Conservation (phyloP, 2,797 vertebrate genomes). For the Esox masquinongy region DNA sequence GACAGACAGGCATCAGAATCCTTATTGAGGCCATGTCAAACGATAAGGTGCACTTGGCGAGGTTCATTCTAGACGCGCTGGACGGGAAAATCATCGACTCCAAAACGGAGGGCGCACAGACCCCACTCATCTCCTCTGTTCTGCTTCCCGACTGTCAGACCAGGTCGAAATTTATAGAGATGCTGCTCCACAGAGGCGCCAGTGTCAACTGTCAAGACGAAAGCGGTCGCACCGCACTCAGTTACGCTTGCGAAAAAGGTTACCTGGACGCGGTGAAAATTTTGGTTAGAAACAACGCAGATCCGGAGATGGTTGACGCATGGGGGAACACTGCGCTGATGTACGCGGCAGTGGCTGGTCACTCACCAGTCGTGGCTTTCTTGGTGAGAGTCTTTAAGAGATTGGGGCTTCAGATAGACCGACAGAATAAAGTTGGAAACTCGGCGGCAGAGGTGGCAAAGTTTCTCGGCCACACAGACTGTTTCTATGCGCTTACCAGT, state of each 20-base stretch:
- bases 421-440: constrained; percentile 73
- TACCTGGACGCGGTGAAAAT: constrained; percentile 69
- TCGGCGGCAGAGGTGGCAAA: constrained; percentile 69
- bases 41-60: constrained; percentile 72
- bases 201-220: constrained; percentile 66
- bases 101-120: constrained; percentile 59
- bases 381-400: constrained; percentile 77
- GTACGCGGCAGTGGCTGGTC: constrained; percentile 67
- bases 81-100: constrained; percentile 72
- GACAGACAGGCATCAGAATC: constrained; percentile 59
- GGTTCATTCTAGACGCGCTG: constrained; percentile 73
- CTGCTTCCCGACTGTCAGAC: constrained; percentile 57
- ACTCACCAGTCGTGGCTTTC: constrained; percentile 66
- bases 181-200: constrained; percentile 70
- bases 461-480: constrained; percentile 70
- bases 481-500: constrained; percentile 60
- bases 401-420: constrained; percentile 71
- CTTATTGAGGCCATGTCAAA: constrained; percentile 75
- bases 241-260: constrained; percentile 72
- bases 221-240: constrained; percentile 69
- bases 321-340: constrained; percentile 75
- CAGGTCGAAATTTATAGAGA: constrained; percentile 65
- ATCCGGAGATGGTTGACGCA: constrained; percentile 67
- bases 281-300: constrained; percentile 68
- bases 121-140: constrained; percentile 68